A percentile compares a stretch with the other conserved stretches of the same genome.
These are phyloP conservation scores for Ptyas mucosa DNA, from an alignment of 2,113 vertebrate species.

Conservation along the genomic window DNA sequence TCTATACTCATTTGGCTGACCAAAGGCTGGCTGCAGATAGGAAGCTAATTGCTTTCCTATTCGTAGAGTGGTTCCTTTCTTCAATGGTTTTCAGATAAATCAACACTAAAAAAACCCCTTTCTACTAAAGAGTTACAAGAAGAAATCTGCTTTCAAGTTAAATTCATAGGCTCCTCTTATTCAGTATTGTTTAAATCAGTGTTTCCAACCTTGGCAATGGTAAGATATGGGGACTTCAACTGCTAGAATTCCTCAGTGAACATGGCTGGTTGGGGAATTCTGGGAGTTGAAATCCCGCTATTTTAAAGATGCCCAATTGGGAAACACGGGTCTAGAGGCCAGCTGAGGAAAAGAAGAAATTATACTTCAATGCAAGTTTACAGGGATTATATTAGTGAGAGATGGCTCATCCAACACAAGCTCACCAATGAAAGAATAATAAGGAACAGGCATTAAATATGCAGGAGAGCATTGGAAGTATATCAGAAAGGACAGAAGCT, in stretches of 20 bases:
- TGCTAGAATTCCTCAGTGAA: neutral
- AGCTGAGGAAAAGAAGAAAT: neutral
- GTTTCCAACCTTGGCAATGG: neutral
- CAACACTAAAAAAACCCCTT: neutral
- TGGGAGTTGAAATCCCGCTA: neutral
- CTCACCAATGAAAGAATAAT: neutral
- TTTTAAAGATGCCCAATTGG: neutral
- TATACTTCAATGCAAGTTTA: neutral
- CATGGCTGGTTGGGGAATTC: neutral
- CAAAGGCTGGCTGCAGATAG: neutral
- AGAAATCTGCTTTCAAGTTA: neutral
- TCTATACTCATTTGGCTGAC: neutral
- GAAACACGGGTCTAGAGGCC: neutral
- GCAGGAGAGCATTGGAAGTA: neutral
- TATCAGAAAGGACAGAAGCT: neutral
- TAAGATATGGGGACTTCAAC: neutral
- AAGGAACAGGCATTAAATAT: neutral
- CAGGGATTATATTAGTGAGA: neutral
- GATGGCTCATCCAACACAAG: neutral
- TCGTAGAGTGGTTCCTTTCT: neutral
- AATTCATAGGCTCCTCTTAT: neutral
- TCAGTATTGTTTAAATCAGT: neutral
- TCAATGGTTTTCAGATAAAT: neutral
- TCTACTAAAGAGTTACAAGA: neutral
- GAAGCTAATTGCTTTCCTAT: neutral